Evolutionary conservation across 2,113 vertebrate genomes (phyloP).

Genomic region (Propithecus coquereli): DNA sequence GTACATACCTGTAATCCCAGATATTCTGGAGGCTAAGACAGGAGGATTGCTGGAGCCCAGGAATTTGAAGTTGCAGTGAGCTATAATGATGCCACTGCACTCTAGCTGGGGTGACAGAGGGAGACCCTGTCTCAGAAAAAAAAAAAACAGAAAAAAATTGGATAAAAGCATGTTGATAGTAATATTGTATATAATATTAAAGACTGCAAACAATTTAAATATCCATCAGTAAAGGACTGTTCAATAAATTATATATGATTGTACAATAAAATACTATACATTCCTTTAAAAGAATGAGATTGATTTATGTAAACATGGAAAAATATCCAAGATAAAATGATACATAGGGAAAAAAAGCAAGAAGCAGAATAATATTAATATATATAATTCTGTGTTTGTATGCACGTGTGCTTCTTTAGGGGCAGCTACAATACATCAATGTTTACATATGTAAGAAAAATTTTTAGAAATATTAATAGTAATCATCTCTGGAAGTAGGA

Average conservation of each 20-base stretch:
- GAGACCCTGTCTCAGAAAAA: too few species aligned
- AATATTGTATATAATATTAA: background rate
- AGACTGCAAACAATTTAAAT: slow-evolving; percentile 40
- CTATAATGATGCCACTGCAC: too few species aligned
- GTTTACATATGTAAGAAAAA: slow-evolving; percentile 14
- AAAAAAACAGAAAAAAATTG: background rate
- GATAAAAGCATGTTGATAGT: background rate
- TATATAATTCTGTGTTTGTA: background rate
- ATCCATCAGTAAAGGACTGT: background rate
- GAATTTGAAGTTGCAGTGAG: too few species aligned
- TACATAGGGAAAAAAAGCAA: background rate
- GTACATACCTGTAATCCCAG: too few species aligned
- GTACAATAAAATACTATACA: background rate
- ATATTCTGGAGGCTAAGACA: too few species aligned
- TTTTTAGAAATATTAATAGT: slow-evolving; percentile 35
- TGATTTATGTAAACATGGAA: slow-evolving; percentile 21
- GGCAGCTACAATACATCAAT: background rate
- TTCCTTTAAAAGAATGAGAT: slow-evolving; percentile 38
- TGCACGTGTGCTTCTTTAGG: background rate
- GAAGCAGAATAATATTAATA: slow-evolving; percentile 17
- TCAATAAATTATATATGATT: slow-evolving; percentile 21
- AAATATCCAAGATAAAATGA: background rate
- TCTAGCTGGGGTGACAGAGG: too few species aligned
- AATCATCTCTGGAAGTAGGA: background rate
- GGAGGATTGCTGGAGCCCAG: too few species aligned